phyloP scores from a whole-genome alignment of 2,797 vertebrate genomes.

The Eulemur rubriventer region DNA sequence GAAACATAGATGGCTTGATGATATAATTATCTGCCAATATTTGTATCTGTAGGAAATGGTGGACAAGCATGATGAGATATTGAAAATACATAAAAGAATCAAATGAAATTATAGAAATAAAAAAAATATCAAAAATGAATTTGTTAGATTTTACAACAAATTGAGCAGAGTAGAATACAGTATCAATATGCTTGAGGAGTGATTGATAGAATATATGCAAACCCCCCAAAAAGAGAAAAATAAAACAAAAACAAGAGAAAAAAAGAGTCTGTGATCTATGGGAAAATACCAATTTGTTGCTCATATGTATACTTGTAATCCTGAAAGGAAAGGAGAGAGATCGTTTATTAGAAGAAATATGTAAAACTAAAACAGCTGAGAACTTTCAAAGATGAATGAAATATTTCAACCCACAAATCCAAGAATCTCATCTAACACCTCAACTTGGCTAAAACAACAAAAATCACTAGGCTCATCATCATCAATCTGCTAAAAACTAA shows the following conservation, averaged over 20 bases:
- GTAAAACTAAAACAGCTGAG: background rate
- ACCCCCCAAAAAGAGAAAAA: background rate
- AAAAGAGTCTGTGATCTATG: background rate
- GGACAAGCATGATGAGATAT: background rate
- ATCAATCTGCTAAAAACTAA: background rate
- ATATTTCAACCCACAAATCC: background rate
- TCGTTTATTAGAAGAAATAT: background rate
- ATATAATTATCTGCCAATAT: background rate
- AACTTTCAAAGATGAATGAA: background rate
- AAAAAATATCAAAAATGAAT: background rate
- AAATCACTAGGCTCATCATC: background rate
- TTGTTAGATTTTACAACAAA: background rate
- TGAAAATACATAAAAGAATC: background rate
- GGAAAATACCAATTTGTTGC: background rate
- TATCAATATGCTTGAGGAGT: background rate
- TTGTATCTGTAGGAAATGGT: background rate
- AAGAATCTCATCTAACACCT: background rate
- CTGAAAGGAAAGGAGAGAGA: background rate
- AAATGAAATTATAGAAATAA: background rate
- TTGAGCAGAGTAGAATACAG: background rate
- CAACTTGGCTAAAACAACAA: background rate
- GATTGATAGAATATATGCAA: background rate
- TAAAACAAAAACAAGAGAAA: background rate
- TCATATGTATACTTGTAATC: background rate
- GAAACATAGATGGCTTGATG: background rate